Evolutionary conservation across 2,797 vertebrate species (phyloP).

Genomic region (Spheniscus humboldti): DNA sequence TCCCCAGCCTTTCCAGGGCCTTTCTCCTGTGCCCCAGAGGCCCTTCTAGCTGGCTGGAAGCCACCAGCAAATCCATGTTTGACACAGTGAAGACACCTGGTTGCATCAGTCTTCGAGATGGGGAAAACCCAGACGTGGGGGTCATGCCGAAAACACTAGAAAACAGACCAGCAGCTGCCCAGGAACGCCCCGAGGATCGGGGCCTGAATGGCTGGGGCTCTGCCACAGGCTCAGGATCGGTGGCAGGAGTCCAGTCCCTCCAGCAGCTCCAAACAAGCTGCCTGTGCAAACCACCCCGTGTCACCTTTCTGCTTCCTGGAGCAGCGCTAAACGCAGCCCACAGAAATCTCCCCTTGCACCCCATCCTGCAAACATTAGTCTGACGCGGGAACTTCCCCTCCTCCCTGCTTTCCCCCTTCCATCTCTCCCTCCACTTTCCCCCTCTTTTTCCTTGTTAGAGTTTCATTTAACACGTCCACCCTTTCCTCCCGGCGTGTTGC

Average conservation of each 20-base stretch:
- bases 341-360: neutral
- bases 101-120: neutral
- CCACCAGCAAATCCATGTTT: neutral
- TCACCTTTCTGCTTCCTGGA: constrained; percentile 38
- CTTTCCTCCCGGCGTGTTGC: neutral
- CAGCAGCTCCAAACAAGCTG: neutral
- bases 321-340: neutral
- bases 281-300: neutral
- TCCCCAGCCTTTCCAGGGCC: neutral
- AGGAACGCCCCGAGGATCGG: neutral
- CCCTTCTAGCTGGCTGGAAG: neutral
- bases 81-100: neutral
- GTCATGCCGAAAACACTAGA: neutral
- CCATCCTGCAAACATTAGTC: neutral
- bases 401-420: neutral
- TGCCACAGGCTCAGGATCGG: neutral
- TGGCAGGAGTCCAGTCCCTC: neutral
- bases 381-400: neutral
- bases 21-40: neutral
- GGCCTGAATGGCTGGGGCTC: neutral
- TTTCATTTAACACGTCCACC: fast-evolving
- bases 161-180: neutral
- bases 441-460: neutral
- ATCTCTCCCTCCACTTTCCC: neutral
- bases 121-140: constrained; percentile 7